These are phyloP conservation scores for Hipparchia semele DNA, from an alignment of 2,888 invertebrate species.

Conservation along the genomic window DNA sequence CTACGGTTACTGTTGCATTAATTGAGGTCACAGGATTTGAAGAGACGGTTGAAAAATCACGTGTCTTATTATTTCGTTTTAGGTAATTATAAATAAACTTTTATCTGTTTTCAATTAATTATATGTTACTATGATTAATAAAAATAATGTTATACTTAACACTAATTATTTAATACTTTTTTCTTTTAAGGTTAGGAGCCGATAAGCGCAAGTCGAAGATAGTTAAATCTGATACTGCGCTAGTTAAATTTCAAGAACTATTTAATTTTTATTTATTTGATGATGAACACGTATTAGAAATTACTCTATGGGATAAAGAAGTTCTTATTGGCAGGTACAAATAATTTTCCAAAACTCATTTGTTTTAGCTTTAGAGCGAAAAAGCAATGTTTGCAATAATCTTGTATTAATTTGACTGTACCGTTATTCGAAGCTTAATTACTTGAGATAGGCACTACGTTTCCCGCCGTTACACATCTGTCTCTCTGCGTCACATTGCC, in stretches of 20 bases:
- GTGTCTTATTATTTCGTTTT: slow-evolving; percentile 95
- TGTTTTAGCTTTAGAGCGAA: not conserved
- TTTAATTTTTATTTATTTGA: slow-evolving; percentile 97
- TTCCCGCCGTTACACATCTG: no score
- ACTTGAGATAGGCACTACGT: no score
- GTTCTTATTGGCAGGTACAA: slow-evolving; percentile 78
- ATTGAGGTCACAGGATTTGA: slow-evolving; percentile 95
- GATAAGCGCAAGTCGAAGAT: slow-evolving; percentile 98
- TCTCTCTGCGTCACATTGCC: no score
- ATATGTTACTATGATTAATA: not conserved
- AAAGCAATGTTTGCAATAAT: not conserved
- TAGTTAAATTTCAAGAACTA: slow-evolving; percentile 95
- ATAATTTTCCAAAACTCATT: not conserved
- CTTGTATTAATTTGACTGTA: no score
- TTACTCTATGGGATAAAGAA: slow-evolving; percentile 93
- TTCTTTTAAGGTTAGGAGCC: slow-evolving; percentile 88
- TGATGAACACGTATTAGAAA: slow-evolving; percentile 93
- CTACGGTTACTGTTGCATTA: slow-evolving; percentile 95
- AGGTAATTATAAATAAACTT: slow-evolving; percentile 77
- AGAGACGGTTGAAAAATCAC: slow-evolving; percentile 89
- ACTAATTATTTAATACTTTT: not conserved
- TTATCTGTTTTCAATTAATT: not conserved
- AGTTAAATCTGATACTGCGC: slow-evolving; percentile 80
- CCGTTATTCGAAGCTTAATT: no score
- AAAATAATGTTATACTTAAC: not conserved